Percentiles rank a stretch among this genome's conserved stretches.
These are phyloP conservation scores for Pomatostomus ruficeps DNA, from an alignment of 2,113 vertebrate genomes.

Conservation along the genomic window DNA sequence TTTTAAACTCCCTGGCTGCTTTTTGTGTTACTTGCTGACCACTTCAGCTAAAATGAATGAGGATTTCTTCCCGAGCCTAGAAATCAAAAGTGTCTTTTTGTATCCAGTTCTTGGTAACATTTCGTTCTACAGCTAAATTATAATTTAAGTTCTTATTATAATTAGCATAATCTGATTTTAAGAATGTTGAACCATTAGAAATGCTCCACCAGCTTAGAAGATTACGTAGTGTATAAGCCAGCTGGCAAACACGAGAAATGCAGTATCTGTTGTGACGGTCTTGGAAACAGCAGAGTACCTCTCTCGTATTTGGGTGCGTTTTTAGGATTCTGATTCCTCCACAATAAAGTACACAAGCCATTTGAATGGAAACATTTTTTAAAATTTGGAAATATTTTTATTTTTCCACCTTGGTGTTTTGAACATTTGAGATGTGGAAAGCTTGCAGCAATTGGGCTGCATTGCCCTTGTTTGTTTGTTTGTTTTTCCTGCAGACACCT, in stretches of 20 bases:
- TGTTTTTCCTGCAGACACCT: neutral
- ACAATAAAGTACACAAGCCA: neutral
- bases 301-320: neutral
- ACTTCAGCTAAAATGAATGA: neutral
- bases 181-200: conserved; percentile 3
- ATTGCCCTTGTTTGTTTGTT: neutral
- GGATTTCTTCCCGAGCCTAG: neutral
- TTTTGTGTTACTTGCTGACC: neutral
- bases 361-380: neutral
- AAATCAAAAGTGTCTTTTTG: neutral
- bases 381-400: neutral
- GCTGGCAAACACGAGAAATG: neutral
- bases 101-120: neutral
- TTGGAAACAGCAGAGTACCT: neutral
- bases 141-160: neutral
- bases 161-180: neutral
- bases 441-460: neutral
- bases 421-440: neutral
- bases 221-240: neutral
- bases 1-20: neutral
- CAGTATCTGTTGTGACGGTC: neutral
- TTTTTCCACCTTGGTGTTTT: neutral
- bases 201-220: neutral
- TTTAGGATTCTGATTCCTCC: neutral
- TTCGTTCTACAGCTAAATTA: neutral